Percentiles rank a stretch among this genome's conserved stretches.
These are phyloP conservation scores for Peromyscus nudipes DNA, from an alignment of 2,797 vertebrate species.

Conservation along the genomic window DNA sequence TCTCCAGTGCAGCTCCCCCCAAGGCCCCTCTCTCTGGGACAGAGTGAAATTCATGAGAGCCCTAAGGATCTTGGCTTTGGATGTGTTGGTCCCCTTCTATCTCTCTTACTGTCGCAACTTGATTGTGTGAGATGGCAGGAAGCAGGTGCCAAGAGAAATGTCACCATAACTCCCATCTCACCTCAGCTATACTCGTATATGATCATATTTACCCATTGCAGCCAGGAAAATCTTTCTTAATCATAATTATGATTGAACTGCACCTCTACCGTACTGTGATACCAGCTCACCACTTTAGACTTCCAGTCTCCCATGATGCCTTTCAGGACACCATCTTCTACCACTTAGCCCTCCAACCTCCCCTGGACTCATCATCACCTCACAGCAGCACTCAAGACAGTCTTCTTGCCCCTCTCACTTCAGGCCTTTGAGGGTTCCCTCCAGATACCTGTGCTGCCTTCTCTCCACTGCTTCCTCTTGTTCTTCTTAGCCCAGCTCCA, in stretches of 20 bases:
- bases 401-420: not conserved
- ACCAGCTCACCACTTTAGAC: not conserved
- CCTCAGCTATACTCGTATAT: not conserved
- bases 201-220: not conserved
- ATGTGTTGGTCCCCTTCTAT: not conserved
- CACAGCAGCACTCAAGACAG: too few species aligned
- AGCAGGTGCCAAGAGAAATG: not conserved
- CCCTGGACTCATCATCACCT: not conserved
- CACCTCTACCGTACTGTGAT: not conserved
- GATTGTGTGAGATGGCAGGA: not conserved
- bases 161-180: not conserved
- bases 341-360: not conserved
- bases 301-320: not conserved
- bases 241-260: not conserved
- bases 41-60: not conserved
- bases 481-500: not conserved
- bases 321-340: not conserved
- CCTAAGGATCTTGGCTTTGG: not conserved
- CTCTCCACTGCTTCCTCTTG: not conserved
- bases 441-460: not conserved
- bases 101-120: not conserved
- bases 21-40: not conserved
- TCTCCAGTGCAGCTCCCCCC: not conserved
- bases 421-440: not conserved
- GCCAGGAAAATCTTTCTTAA: not conserved